A percentile compares a stretch with the other conserved stretches of the same genome.
Evolutionary conservation across 2,888 invertebrate genomes (phyloP).

Genomic region (Leptura quadrifasciata): DNA sequence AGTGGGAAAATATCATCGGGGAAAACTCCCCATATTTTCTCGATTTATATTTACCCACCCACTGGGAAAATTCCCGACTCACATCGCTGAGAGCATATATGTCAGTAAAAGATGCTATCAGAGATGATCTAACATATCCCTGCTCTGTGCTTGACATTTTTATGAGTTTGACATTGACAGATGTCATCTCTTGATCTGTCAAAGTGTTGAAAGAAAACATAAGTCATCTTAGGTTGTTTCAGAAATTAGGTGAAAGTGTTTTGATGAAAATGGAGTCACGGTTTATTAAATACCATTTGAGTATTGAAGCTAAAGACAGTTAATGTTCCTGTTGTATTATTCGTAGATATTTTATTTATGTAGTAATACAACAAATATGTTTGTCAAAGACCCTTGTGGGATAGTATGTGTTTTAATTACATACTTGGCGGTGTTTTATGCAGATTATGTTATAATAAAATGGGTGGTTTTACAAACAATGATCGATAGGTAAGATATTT

Average conservation of each 20-base stretch:
- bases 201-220: not conserved
- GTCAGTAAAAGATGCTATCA: no score
- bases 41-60: no score
- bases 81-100: no score
- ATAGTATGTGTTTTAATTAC: constrained; percentile 87
- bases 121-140: no score
- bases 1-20: no score
- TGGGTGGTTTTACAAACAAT: constrained; percentile 90
- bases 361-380: constrained; percentile 73
- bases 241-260: constrained; percentile 26
- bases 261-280: constrained; percentile 13
- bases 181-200: not conserved
- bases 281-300: not conserved
- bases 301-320: constrained; percentile 3
- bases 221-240: not conserved
- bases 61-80: no score
- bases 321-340: constrained; percentile 21
- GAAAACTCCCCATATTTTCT: no score
- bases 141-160: no score
- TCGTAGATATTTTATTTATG: constrained; percentile 22
- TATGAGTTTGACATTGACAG: not conserved
- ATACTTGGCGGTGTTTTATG: constrained; percentile 87
- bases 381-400: constrained; percentile 89
- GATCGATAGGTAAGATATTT: constrained; percentile 81
- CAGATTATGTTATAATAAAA: constrained; percentile 89